These are phyloP conservation scores for Phataginus tetradactyla DNA, from an alignment of 2,797 vertebrate species.

Conservation along the genomic window DNA sequence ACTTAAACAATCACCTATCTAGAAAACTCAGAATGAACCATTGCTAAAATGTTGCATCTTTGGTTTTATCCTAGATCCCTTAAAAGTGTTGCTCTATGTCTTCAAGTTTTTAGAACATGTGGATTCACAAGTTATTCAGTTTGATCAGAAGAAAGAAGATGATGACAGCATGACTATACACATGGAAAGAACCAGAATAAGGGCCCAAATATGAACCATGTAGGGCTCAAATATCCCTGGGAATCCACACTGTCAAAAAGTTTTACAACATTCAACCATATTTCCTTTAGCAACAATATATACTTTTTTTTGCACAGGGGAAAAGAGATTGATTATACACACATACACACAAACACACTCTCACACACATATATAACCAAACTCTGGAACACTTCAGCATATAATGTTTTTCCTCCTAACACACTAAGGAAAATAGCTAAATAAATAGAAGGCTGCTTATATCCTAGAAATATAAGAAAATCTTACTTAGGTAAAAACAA, in stretches of 20 bases:
- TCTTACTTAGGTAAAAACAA: not conserved
- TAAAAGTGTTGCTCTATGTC: not conserved
- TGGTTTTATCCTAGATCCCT: not conserved
- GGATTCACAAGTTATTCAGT: not conserved
- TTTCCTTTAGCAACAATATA: not conserved
- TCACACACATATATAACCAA: not conserved
- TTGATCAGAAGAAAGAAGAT: not conserved
- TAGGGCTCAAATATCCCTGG: not conserved
- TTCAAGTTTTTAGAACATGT: not conserved
- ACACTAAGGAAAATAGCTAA: not conserved
- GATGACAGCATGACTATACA: not conserved
- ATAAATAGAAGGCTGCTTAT: not conserved
- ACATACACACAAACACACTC: not conserved
- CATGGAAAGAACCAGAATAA: not conserved
- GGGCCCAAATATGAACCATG: not conserved
- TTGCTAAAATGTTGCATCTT: not conserved
- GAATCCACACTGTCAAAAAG: not conserved
- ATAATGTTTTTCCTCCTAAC: not conserved
- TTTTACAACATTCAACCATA: not conserved
- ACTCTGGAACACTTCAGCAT: not conserved
- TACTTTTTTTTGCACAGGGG: not conserved
- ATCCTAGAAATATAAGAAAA: not conserved
- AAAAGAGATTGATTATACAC: not conserved
- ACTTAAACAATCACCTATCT: not conserved
- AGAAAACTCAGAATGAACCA: constrained; percentile 10